Evolutionary conservation across 2,113 vertebrate species (phyloP).

Genomic region (Beaufortia kweichowensis): DNA sequence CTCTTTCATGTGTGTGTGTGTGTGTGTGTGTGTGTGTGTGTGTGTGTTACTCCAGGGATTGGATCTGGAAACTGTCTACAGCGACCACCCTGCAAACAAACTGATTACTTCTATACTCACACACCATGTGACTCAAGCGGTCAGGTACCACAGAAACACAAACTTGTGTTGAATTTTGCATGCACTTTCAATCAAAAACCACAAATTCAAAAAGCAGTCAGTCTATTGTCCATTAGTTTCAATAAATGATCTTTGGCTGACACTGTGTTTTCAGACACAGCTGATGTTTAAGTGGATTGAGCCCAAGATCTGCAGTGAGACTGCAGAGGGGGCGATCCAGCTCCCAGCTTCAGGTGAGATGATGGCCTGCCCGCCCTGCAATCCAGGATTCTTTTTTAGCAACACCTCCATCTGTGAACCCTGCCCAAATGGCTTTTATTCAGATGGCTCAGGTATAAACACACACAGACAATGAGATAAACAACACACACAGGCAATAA

Average conservation of each 20-base stretch:
- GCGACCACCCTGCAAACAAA: slow-evolving; percentile 82
- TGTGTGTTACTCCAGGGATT: slow-evolving; percentile 63
- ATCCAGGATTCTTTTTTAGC: slow-evolving; percentile 87
- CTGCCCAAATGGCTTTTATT: slow-evolving; percentile 81
- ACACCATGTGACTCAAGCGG: slow-evolving; percentile 81
- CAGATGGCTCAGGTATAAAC: slow-evolving; percentile 86
- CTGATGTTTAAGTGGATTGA: slow-evolving; percentile 95
- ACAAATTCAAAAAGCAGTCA: not conserved
- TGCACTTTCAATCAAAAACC: not conserved
- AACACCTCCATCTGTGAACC: slow-evolving; percentile 81
- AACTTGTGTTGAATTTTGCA: not conserved
- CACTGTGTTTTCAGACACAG: slow-evolving; percentile 81
- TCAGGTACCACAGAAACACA: slow-evolving; percentile 73
- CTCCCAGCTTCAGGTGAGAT: slow-evolving; percentile 83
- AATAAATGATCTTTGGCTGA: not conserved
- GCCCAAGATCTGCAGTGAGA: slow-evolving; percentile 89
- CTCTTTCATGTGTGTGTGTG: too few species aligned
- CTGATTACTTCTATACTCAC: slow-evolving; percentile 94
- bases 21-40: not conserved
- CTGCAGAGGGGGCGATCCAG: slow-evolving; percentile 66
- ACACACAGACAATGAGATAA: not conserved
- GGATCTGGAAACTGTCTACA: slow-evolving; percentile 81
- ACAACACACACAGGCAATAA: too few species aligned
- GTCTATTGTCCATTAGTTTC: not conserved
- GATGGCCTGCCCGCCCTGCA: slow-evolving; percentile 86